Base-by-base conservation (phyloP, 2,797 vertebrate genomes). In the Tenualosa thibaudeaui region DNA sequence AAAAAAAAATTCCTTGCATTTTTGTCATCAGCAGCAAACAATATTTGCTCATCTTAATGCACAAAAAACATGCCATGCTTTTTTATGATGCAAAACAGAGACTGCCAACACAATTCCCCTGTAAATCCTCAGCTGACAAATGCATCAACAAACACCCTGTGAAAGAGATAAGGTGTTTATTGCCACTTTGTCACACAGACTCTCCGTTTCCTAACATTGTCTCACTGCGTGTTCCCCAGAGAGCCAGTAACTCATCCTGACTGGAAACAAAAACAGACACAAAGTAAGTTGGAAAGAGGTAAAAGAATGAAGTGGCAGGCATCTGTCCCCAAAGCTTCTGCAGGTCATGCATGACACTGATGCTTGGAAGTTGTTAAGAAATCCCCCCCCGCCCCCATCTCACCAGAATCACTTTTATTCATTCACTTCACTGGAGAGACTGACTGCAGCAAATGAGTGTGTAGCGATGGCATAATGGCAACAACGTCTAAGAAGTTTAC, bases 51-150 rank as follows among this genome's bases (percentile, higher is more conserved):
- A 75, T 75, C 31, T 68, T 68, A 37, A 17, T 56, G 17, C 17
- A 56, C 54, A 19, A 40, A 40, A 71, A 62, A 12, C 3, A 71
- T 40, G 3, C 68, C 19, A 22, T 46, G 71, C 71, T 22, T 78
- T 78, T 78, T 78, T 46, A 43, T 71, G 62, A n/a, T 19, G 31
- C 31, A 81, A 78, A 56, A 58, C 84, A 56, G 60, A 58, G 84
- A 50, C 51, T 54, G 65, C 81, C 26, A 50, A 81, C 65, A 85
- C 78, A 85, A 62, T 81, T 58, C 49, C 40, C 40, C 43, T 62
- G 78, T 81, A 85, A 85, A 85, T 81, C 54, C 43, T 49, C 26
- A 5, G 26, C 37, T 62, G 84, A 81, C 84, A 85, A 81, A 81
- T 58, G n/a, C 78, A 85, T 81, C 84, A 85, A 81, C 56, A 37